Conservation (phyloP, 2,113 vertebrate species). For the Sapajus apella region DNA sequence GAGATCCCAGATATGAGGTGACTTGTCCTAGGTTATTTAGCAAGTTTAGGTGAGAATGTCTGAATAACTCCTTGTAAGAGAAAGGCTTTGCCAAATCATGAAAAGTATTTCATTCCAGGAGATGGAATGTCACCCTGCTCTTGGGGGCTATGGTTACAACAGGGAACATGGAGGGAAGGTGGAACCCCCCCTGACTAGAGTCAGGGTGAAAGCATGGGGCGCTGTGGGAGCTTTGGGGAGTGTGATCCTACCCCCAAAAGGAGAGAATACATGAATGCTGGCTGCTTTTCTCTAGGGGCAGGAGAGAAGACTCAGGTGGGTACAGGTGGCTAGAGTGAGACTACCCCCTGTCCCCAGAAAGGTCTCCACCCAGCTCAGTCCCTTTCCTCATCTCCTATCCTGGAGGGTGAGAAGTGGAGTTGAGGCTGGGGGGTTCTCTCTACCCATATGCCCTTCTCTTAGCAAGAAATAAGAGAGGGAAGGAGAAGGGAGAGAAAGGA, state of each 20-base stretch:
- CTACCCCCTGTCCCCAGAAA: background rate
- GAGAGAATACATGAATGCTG: background rate
- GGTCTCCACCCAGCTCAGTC: background rate
- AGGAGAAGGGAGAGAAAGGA: background rate
- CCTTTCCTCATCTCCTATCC: background rate
- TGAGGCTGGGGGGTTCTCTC: background rate
- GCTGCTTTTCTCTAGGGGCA: background rate
- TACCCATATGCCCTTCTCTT: background rate
- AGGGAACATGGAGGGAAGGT: background rate
- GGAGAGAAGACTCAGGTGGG: too few relatives aligned
- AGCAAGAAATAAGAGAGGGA: background rate
- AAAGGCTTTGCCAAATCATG: background rate
- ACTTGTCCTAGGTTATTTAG: background rate
- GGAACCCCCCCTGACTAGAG: background rate
- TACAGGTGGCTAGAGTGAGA: background rate
- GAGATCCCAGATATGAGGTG: background rate
- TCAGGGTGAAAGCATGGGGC: background rate
- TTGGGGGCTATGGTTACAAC: background rate
- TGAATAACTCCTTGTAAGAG: background rate
- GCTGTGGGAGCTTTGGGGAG: fast-evolving
- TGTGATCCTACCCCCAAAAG: background rate
- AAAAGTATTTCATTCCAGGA: background rate
- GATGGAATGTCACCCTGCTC: background rate
- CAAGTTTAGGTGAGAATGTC: background rate
- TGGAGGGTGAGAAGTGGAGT: background rate